phyloP scores from a whole-genome alignment of 2,797 vertebrate species.

The Threskiornis aethiopicus region DNA sequence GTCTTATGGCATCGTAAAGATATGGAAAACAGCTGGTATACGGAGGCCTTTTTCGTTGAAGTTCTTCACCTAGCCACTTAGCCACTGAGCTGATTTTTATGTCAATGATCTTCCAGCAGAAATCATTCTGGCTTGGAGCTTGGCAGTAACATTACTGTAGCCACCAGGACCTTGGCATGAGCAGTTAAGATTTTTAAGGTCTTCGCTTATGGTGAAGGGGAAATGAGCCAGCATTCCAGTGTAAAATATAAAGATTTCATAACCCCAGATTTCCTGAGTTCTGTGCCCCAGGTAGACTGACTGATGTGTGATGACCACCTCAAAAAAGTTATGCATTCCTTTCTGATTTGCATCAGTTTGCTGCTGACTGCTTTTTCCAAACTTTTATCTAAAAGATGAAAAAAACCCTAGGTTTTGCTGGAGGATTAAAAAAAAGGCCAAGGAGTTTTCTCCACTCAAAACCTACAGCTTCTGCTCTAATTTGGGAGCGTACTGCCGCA shows the following conservation, averaged over 20 bases:
- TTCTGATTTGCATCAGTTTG: constrained; percentile 46
- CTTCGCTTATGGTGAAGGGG: not conserved
- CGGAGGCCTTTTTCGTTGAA: constrained; percentile 18
- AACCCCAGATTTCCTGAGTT: not conserved
- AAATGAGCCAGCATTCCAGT: not conserved
- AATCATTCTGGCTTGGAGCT: not conserved
- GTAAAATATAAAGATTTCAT: not conserved
- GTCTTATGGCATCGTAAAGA: constrained; percentile 40
- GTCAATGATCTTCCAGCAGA: not conserved
- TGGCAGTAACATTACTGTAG: not conserved
- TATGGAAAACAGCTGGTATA: not conserved
- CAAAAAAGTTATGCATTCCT: constrained; percentile 43
- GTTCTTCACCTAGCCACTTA: constrained; percentile 47
- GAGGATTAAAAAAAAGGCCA: not conserved
- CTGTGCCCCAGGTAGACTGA: not conserved
- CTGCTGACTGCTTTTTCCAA: constrained; percentile 49
- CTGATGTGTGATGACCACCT: constrained; percentile 39
- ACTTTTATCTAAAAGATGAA: constrained; percentile 37
- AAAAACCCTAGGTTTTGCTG: not conserved
- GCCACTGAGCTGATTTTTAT: not conserved
- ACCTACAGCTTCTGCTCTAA: not conserved
- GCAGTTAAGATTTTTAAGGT: not conserved
- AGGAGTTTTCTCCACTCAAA: not conserved
- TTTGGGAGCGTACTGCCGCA: not conserved
- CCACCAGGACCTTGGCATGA: not conserved